Base-by-base conservation (phyloP, 2,113 vertebrate species). In the Brachypodius melanocephalos region DNA sequence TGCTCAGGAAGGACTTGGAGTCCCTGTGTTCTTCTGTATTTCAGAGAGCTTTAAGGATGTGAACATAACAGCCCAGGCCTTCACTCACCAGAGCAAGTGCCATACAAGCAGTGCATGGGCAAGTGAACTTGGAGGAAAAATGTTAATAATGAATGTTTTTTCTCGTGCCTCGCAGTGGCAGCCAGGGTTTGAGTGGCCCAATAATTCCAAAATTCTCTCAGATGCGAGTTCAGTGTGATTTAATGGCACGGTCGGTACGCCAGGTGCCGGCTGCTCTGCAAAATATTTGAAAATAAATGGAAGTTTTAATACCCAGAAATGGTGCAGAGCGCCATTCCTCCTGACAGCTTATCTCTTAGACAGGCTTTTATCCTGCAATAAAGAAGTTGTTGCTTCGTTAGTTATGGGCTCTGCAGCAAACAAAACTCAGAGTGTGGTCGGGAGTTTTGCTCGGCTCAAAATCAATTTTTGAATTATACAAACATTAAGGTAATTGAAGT, bases 1-100 rank as follows among this genome's bases (percentile, higher is more conserved):
- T 87, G 86, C 93, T 89, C 52, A 17, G 89, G 89, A 82, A 75
- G 69, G 49, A 29, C n/a, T 68, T 58, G 84, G 31, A 78, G 78
- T 87, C 83, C 71, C 49, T 29, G 58, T 48, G 40, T 0, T 17
- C 63, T 45, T 8, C 88, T 61, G 4, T 38, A 59, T 73, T 84
- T 77, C 94, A 82, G 87, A 0, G 16, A 74, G 73, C 59, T 21
- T 55, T 42, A 8, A 20, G 73, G 83, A 29, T 1, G 4, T 4
- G 40, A 17, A 46, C 45, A 69, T 45, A 85, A 4, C 5, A 85
- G 58, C 83, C 58, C 4, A 3, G 13, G 8, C 71, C 66, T 38
- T 28, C 21, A 8, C 45, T 61, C 49, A 36, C 36, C 67, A 65
- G 19, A 26, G 49, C 14, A 24, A 31, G 38, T 10, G 65, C 46